Conservation (phyloP, 1,140 invertebrate genomes). For the Conopomorpha cramerella region DNA sequence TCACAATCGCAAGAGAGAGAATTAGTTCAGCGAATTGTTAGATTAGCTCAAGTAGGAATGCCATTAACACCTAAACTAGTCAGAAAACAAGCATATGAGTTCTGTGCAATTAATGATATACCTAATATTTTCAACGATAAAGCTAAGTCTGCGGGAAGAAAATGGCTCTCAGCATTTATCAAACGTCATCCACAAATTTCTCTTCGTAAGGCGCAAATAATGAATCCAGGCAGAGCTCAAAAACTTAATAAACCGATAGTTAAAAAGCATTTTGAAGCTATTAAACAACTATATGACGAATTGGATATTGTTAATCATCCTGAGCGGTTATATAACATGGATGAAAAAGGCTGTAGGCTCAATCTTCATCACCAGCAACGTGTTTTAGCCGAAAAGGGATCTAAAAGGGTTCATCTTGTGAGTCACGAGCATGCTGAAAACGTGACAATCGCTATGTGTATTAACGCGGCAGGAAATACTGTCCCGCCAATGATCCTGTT, state of each 20-base stretch:
- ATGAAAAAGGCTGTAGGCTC: conserved; percentile 32
- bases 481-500: conserved; percentile 26
- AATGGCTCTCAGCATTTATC: conserved; percentile 7
- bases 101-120: conserved; percentile 2
- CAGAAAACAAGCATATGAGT: conserved; percentile 1
- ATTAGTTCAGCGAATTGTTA: no score
- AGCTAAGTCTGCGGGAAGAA: conserved; percentile 3
- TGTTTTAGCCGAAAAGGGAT: conserved; percentile 20
- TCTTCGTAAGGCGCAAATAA: conserved; percentile 15
- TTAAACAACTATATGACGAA: conserved; percentile 11
- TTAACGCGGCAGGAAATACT: conserved; percentile 8
- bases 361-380: conserved; percentile 18
- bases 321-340: conserved; percentile 27
- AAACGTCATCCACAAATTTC: conserved; percentile 6
- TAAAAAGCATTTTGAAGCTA: conserved; percentile 15
- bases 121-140: conserved; percentile 5
- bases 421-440: conserved; percentile 26
- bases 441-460: conserved; percentile 27
- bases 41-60: background rate
- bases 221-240: conserved; percentile 21
- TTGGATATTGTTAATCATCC: conserved; percentile 15
- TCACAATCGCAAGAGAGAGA: no score
- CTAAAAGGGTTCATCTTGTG: conserved; percentile 19
- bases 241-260: conserved; percentile 24
- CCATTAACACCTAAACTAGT: conserved; percentile 2